phyloP scores from a whole-genome alignment of 37 sponge, comb jelly and placozoan species.

The Ephydatia muelleri region DNA sequence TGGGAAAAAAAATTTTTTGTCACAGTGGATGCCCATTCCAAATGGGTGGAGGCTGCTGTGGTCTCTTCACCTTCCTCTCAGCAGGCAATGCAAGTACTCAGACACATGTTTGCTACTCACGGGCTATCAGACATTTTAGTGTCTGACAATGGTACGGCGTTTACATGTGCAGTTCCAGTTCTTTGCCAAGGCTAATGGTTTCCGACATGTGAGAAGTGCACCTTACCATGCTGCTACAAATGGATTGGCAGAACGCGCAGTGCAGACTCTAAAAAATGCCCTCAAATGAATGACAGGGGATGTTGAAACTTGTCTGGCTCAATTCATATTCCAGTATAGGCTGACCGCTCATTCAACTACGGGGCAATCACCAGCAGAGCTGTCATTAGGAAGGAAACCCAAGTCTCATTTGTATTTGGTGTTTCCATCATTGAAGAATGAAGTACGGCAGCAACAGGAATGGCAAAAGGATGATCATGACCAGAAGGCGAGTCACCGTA shows the following conservation, averaged over 20 bases:
- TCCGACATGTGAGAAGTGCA: slow-evolving; percentile 3
- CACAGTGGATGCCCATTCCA: slow-evolving; percentile 28
- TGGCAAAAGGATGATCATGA: not conserved
- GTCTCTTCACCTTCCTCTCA: slow-evolving; percentile 23
- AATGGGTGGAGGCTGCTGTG: slow-evolving; percentile 31
- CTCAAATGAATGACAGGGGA: not conserved
- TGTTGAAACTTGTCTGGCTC: no score
- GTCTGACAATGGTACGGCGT: slow-evolving; percentile 19
- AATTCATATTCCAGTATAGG: not conserved
- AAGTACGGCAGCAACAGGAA: not conserved
- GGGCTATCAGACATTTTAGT: slow-evolving; percentile 43
- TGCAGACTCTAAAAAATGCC: not conserved
- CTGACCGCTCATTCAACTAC: not conserved
- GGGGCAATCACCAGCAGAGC: not conserved
- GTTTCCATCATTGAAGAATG: not conserved
- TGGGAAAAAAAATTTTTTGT: slow-evolving; percentile 32
- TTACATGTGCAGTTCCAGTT: slow-evolving; percentile 6
- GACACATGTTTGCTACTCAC: slow-evolving; percentile 30
- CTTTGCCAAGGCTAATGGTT: slow-evolving; percentile 13
- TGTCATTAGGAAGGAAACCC: not conserved
- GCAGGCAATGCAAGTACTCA: slow-evolving; percentile 14
- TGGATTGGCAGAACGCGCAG: not conserved
- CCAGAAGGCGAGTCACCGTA: not conserved
- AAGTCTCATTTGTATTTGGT: not conserved
- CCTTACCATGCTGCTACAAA: not conserved